Evolutionary conservation across 2,888 invertebrate species (phyloP).

Genomic region (Amphipyra tragopoginis): DNA sequence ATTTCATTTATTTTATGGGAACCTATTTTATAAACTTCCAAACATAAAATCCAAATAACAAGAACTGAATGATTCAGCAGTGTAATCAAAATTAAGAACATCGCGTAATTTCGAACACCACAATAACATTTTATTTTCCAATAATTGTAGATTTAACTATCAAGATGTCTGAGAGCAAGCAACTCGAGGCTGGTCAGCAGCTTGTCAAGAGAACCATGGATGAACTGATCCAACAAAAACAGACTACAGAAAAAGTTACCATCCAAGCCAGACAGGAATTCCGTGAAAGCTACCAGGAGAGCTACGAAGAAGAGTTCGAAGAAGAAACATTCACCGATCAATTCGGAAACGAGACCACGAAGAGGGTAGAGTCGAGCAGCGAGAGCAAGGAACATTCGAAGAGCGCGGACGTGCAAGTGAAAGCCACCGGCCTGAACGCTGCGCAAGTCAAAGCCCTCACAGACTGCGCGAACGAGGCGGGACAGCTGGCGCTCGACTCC

Average conservation of each 20-base stretch:
- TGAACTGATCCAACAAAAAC: conserved; percentile 80
- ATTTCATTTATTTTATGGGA: conserved; percentile 26
- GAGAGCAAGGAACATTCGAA: conserved; percentile 87
- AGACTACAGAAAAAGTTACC: conserved; percentile 81
- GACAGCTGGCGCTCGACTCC: conserved; percentile 86
- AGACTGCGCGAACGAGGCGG: conserved; percentile 86
- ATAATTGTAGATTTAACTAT: conserved; percentile 67
- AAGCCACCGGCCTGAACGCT: conserved; percentile 84
- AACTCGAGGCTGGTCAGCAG: conserved; percentile 84
- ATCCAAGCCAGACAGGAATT: conserved; percentile 88
- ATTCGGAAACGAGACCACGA: conserved; percentile 84
- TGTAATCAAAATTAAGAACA: conserved; percentile 7
- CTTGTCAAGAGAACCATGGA: conserved; percentile 87
- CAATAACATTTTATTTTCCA: conserved; percentile 47
- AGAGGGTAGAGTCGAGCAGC: conserved; percentile 84
- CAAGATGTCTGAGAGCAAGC: conserved; percentile 82
- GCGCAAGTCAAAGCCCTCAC: conserved; percentile 86
- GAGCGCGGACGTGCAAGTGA: conserved; percentile 86
- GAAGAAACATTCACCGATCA: conserved; percentile 86
- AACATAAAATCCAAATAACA: conserved; percentile 34
- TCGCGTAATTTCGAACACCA: conserved; percentile 1
- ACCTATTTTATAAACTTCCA: conserved; percentile 15
- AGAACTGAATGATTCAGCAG: conserved; percentile 13
- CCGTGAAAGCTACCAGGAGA: conserved; percentile 83
- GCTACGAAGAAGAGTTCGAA: conserved; percentile 87